Percentiles rank a stretch among this genome's conserved stretches.
Evolutionary conservation across 2,888 invertebrate genomes (phyloP).

Genomic region (Acrobasis repandana): DNA sequence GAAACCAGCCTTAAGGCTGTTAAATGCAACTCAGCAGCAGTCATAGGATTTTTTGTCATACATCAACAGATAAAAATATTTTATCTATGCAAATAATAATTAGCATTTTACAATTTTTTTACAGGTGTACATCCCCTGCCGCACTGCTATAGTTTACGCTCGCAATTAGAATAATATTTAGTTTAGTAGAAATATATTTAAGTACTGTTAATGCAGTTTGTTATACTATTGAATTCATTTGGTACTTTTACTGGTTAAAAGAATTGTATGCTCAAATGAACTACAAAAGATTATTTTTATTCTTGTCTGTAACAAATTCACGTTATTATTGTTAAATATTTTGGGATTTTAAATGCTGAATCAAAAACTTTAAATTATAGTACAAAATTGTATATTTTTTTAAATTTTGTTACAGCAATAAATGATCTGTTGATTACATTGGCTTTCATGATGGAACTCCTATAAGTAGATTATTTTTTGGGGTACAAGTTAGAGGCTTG

Average conservation of each 20-base stretch:
- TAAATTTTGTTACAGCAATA: constrained; percentile 41
- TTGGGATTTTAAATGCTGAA: constrained; percentile 14
- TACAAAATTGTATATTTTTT: constrained; percentile 39
- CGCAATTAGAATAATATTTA: constrained; percentile 26
- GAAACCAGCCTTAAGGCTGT: no score
- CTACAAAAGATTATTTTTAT: constrained; percentile 18
- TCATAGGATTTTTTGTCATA: no score
- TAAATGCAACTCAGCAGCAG: no score
- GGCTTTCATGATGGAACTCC: constrained; percentile 74
- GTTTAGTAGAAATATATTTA: constrained; percentile 21
- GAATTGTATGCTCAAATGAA: constrained; percentile 16
- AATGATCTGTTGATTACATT: constrained; percentile 25
- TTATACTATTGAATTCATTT: constrained; percentile 5
- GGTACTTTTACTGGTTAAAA: constrained; percentile 27
- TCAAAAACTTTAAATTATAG: constrained; percentile 35
- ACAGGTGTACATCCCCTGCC: constrained; percentile 88
- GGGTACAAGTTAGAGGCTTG: constrained; percentile 92
- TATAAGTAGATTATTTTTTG: constrained; percentile 94
- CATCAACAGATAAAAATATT: no score
- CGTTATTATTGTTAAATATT: constrained; percentile 2
- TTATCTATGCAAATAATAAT: no score
- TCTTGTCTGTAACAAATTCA: neutral
- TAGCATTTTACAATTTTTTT: constrained; percentile 43
- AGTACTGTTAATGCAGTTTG: neutral
- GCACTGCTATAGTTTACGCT: constrained; percentile 87